phyloP scores from a whole-genome alignment of 2,888 invertebrate species.

The Kryphioiulus occultus region DNA sequence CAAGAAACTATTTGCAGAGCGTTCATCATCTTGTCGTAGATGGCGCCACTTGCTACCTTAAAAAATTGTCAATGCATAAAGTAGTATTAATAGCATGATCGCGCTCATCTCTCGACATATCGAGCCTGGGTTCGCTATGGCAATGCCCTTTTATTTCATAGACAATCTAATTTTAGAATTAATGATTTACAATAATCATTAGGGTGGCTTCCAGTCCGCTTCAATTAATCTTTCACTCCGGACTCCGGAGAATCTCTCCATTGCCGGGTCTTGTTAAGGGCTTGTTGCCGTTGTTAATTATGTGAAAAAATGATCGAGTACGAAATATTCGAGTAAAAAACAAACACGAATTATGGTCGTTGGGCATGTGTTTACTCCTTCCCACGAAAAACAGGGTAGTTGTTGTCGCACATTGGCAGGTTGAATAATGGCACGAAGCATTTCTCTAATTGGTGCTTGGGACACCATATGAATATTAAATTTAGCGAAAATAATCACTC shows the following conservation, averaged over 20 bases:
- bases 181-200: constrained; percentile 32
- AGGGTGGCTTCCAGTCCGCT: neutral
- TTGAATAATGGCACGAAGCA: too few species aligned
- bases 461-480: too few species aligned
- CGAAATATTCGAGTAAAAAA: too few species aligned
- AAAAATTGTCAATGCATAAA: too few species aligned
- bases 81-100: neutral
- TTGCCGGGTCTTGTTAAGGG: neutral
- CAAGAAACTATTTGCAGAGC: neutral
- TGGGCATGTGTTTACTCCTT: too few species aligned
- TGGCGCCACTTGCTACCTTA: neutral
- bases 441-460: too few species aligned
- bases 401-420: too few species aligned
- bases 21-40: neutral
- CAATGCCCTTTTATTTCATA: constrained; percentile 5
- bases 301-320: neutral
- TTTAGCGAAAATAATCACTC: too few species aligned
- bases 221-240: constrained; percentile 4
- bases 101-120: neutral
- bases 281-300: neutral
- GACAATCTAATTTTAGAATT: constrained; percentile 39
- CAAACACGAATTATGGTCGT: too few species aligned
- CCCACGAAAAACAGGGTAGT: too few species aligned
- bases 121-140: neutral
- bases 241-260: neutral